Conservation (phyloP, 2,888 invertebrate species). For the Clostera curtula region DNA sequence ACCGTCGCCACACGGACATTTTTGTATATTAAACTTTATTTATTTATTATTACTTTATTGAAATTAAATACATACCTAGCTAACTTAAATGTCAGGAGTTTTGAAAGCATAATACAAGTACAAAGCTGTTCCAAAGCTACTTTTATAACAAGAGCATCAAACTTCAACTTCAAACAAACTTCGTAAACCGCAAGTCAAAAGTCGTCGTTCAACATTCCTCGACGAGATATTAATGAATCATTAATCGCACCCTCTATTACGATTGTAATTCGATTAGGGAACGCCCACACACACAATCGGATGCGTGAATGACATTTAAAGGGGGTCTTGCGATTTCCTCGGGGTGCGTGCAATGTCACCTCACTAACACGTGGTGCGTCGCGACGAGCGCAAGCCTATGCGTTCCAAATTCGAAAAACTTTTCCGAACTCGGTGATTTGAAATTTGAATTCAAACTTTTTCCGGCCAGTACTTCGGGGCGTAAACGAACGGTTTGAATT, state of each 20-base stretch:
- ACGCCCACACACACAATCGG: constrained; percentile 31
- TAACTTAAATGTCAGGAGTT: too few relatives aligned
- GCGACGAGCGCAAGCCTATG: constrained; percentile 61
- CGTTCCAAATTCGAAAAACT: constrained; percentile 41
- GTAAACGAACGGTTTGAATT: constrained; percentile 9
- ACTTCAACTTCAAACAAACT: constrained; percentile 16
- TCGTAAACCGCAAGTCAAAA: constrained; percentile 33
- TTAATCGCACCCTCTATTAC: constrained; percentile 49
- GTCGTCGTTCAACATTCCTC: constrained; percentile 33
- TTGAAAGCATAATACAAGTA: too few relatives aligned
- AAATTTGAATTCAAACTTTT: constrained; percentile 10
- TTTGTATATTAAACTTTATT: too few relatives aligned
- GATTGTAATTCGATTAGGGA: constrained; percentile 58
- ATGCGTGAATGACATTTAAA: constrained; percentile 34
- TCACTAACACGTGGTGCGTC: constrained; percentile 64
- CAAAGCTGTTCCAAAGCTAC: too few relatives aligned
- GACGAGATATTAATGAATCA: constrained; percentile 59
- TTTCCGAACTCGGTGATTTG: constrained; percentile 14
- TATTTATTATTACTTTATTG: too few relatives aligned
- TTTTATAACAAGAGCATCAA: neutral
- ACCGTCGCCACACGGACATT: too few relatives aligned
- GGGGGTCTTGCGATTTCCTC: constrained; percentile 55
- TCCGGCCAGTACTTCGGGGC: constrained; percentile 3
- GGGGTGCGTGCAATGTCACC: constrained; percentile 46
- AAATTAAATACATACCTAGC: too few relatives aligned